Evolutionary conservation across 2,113 vertebrate species (phyloP), one percentile per base, ranked within the genome.

Genomic region (Epinephelus cyanopodus): DNA sequence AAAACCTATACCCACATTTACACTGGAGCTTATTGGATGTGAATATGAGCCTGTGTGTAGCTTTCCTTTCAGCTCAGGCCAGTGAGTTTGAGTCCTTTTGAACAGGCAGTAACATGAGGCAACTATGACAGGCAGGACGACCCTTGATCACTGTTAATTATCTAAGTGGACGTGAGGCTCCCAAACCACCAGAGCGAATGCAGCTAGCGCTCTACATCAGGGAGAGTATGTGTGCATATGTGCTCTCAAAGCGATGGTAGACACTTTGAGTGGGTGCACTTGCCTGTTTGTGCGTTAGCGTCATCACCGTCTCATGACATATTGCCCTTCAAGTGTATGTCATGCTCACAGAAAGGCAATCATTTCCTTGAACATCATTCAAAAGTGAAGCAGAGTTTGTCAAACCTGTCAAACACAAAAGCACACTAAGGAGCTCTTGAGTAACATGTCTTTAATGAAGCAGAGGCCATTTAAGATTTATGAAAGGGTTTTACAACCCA

Each of bases 121-220:
- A 91, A 81, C 90, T 79, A 84, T 93, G 92, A 93, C 93, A 94
- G 82, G 81, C 86, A 65, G 83, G 84, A 93, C 90, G 84, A 94
- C 91, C 92, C 92, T 94, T 95, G 94, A 95, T 95, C 94, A 95
- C 89, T 75, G 90, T 87, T 93, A 91, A 94, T 94, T 89, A 94
- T 90, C 88, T 89, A 89, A 94, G 92, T 90, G 90, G 92, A 93
- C 85, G 82, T 91, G 93, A 94, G 85, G 77, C 88, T 84, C 90
- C 90, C 89, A 89, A 93, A 92, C 90, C 87, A 78, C 89, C 78
- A 79, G 86, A 88, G 87, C 81, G 18, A 45, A 76, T 86, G 85
- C 87, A 64, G 85, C 83, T 48, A 57, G 64, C 21, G 39, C 73
- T 79, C 74, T 37, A 48, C 73, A 84, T 63, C 82, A 68, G 81